Conservation (phyloP, 2,888 invertebrate species). For the Lacanobia wlatinum region DNA sequence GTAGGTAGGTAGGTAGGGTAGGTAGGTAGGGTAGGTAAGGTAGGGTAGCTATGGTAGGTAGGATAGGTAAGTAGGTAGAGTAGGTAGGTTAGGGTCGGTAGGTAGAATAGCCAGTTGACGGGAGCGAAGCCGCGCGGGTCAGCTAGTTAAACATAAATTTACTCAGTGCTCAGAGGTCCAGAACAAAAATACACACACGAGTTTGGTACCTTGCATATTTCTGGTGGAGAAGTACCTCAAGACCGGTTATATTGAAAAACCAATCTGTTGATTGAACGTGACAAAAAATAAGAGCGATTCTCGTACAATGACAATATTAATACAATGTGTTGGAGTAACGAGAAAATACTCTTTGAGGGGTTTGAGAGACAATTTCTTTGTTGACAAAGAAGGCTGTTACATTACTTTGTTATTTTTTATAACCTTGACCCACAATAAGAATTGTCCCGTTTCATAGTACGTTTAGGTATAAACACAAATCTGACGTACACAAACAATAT, state of each 20-base stretch:
- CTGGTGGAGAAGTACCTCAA: background rate
- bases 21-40: too few species aligned
- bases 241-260: background rate
- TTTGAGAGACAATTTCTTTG: conserved; percentile 22
- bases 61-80: too few species aligned
- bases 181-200: too few species aligned
- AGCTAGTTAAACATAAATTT: too few species aligned
- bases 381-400: background rate
- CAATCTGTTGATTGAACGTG: conserved; percentile 30
- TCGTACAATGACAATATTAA: conserved; percentile 17
- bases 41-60: too few species aligned
- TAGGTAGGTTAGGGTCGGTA: too few species aligned
- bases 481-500: background rate
- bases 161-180: too few species aligned
- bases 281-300: conserved; percentile 6
- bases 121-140: too few species aligned
- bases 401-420: background rate
- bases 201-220: background rate
- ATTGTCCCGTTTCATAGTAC: too few species aligned
- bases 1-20: too few species aligned
- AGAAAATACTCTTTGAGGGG: conserved; percentile 7
- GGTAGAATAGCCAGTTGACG: too few species aligned
- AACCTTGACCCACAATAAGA: background rate
- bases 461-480: background rate
- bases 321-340: conserved; percentile 7